phyloP scores from a whole-genome alignment of 2,888 invertebrate species.

The Mystacides longicornis region DNA sequence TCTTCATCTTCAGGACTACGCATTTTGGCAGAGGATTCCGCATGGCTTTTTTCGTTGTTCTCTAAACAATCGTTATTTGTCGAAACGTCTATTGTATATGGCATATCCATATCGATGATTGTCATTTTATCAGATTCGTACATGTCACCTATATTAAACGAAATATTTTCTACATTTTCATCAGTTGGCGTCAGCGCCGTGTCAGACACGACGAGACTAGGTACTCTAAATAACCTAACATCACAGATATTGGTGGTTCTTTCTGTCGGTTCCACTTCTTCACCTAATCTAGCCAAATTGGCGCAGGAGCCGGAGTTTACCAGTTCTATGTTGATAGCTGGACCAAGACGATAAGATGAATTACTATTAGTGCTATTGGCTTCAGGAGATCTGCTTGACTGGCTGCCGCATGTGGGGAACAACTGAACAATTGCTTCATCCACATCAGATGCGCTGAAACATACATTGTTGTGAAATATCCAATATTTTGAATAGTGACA shows the following conservation, averaged over 20 bases:
- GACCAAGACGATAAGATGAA: slow-evolving; percentile 25
- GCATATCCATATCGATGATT: slow-evolving; percentile 57
- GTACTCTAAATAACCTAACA: slow-evolving; percentile 45
- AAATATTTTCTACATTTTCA: slow-evolving; percentile 35
- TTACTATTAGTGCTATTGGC: slow-evolving; percentile 7
- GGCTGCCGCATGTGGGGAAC: slow-evolving; percentile 22
- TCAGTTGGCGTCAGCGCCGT: slow-evolving; percentile 23
- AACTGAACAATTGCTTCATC: slow-evolving; percentile 44
- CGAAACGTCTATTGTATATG: slow-evolving; percentile 40
- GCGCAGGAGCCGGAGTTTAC: slow-evolving; percentile 46
- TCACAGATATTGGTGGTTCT: slow-evolving; percentile 34
- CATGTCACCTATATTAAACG: slow-evolving; percentile 46
- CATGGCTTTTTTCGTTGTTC: slow-evolving; percentile 30
- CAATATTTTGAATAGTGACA: background rate
- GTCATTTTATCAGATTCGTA: slow-evolving; percentile 57
- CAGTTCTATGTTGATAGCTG: slow-evolving; percentile 41
- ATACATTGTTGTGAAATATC: background rate
- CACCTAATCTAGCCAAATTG: slow-evolving; percentile 33
- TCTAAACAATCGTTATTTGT: slow-evolving; percentile 16
- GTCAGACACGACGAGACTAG: slow-evolving; percentile 45
- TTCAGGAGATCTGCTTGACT: slow-evolving; percentile 21
- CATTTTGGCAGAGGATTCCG: slow-evolving; percentile 31
- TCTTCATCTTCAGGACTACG: slow-evolving; percentile 42
- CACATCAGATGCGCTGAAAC: slow-evolving; percentile 48
- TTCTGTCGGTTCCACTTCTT: slow-evolving; percentile 23